Conservation (phyloP, 64 coral and sea anemone species). For the Platygyra sinensis region DNA sequence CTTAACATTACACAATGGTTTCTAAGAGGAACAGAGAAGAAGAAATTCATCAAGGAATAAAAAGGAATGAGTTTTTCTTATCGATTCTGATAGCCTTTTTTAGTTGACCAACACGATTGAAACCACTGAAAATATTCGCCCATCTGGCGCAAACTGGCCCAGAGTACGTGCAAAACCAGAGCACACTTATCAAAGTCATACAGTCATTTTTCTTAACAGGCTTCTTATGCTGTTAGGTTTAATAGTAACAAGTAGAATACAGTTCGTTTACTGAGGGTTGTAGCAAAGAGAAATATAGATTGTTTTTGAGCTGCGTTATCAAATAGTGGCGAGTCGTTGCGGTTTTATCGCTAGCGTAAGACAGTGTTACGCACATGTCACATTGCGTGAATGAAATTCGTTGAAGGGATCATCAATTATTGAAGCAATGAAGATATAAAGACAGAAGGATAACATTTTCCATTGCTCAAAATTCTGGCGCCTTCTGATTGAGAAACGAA, state of each 20-base stretch:
- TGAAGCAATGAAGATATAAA: slow-evolving; percentile 43
- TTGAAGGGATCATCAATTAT: slow-evolving; percentile 34
- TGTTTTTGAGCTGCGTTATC: slow-evolving; percentile 17
- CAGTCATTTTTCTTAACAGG: background rate
- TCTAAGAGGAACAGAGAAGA: background rate
- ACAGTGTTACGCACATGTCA: slow-evolving; percentile 40
- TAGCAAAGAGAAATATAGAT: background rate
- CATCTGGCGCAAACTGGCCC: background rate
- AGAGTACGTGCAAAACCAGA: background rate
- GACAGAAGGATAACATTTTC: background rate
- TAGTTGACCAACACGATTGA: background rate
- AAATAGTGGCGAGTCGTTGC: background rate
- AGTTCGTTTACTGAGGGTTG: background rate
- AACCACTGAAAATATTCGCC: background rate
- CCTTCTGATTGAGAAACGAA: background rate
- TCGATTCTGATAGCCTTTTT: slow-evolving; percentile 33
- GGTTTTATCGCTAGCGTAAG: slow-evolving; percentile 14
- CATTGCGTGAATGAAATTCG: slow-evolving; percentile 35
- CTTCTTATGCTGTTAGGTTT: background rate
- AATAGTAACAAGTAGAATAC: background rate
- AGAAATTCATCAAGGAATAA: background rate
- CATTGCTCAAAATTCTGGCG: background rate
- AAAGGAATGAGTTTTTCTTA: slow-evolving; percentile 13
- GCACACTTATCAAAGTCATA: background rate
- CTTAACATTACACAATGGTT: background rate